Conservation (phyloP, 2,888 invertebrate genomes). For the Caenorhabditis imperialis region DNA sequence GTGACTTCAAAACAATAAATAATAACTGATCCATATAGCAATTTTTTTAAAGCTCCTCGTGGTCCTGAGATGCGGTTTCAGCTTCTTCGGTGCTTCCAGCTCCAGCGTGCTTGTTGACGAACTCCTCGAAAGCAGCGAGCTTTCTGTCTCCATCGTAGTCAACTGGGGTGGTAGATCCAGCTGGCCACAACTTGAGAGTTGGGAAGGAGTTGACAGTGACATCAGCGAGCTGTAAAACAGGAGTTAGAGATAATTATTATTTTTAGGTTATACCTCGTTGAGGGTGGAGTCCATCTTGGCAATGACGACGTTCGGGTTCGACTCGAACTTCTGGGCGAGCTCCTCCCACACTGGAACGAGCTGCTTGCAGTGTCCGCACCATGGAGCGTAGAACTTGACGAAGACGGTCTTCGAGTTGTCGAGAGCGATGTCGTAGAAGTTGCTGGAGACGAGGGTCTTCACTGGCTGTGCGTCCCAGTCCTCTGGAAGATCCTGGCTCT, state of each 20-base stretch:
- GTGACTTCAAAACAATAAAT: constrained; percentile 37
- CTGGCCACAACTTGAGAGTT: constrained; percentile 91
- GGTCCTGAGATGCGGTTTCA: constrained; percentile 29
- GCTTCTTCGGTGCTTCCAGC: too few species aligned
- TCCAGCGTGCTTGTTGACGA: constrained; percentile 81
- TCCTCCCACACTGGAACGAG: constrained; percentile 94
- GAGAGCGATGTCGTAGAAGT: constrained; percentile 84
- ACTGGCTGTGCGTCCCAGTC: constrained; percentile 97
- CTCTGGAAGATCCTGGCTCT: constrained; percentile 91
- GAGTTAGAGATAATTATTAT: background rate
- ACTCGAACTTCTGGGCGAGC: constrained; percentile 91
- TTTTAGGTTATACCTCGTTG: constrained; percentile 84
- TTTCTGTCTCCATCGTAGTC: constrained; percentile 95
- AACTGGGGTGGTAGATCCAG: constrained; percentile 86
- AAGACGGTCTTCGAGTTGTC: constrained; percentile 90
- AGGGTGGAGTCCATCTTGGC: constrained; percentile 98
- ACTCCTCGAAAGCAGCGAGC: constrained; percentile 90
- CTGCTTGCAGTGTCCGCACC: constrained; percentile 97
- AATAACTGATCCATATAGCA: constrained; percentile 1
- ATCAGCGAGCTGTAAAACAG: constrained; percentile 87
- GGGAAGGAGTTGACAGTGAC: constrained; percentile 93
- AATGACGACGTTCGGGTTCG: constrained; percentile 86
- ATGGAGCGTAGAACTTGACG: constrained; percentile 98
- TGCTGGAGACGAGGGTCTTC: constrained; percentile 87
- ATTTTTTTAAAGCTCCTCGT: constrained; percentile 41